Conservation (phyloP, 2,797 vertebrate species). For the Acropternis orthonyx region DNA sequence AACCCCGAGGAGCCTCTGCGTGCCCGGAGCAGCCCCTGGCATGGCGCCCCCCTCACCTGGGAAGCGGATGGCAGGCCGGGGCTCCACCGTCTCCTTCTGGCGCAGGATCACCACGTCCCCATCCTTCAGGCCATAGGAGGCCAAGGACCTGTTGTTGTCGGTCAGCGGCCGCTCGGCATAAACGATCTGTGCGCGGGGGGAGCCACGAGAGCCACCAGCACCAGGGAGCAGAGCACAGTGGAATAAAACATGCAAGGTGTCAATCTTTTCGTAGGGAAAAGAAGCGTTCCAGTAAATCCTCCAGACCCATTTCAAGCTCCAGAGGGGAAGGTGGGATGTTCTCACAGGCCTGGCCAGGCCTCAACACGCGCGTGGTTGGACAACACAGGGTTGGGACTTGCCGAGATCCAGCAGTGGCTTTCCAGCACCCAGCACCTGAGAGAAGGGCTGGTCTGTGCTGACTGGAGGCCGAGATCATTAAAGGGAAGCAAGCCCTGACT, state of each 20-base stretch:
- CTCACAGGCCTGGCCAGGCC: background rate
- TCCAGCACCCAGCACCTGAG: background rate
- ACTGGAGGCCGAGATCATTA: background rate
- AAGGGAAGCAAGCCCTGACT: background rate
- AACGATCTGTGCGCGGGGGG: conserved; percentile 79
- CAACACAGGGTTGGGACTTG: fast-evolving
- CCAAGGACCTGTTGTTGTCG: conserved; percentile 91
- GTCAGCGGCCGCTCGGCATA: conserved; percentile 90
- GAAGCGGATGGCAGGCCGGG: conserved; percentile 78
- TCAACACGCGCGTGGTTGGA: fast-evolving
- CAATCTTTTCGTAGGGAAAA: background rate
- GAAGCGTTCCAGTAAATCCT: fast-evolving
- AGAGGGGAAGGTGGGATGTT: background rate
- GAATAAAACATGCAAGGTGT: background rate
- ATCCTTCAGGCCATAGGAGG: conserved; percentile 93
- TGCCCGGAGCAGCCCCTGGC: background rate
- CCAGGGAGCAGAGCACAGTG: background rate
- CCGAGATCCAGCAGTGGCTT: background rate
- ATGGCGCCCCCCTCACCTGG: conserved; percentile 64
- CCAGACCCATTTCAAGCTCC: background rate
- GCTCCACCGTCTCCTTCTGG: conserved; percentile 83
- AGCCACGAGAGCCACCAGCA: background rate
- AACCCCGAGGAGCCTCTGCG: fast-evolving
- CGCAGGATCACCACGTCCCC: conserved; percentile 94
- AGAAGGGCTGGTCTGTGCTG: background rate